Conservation (phyloP, 2,888 invertebrate species). For the Tethea ocularis region DNA sequence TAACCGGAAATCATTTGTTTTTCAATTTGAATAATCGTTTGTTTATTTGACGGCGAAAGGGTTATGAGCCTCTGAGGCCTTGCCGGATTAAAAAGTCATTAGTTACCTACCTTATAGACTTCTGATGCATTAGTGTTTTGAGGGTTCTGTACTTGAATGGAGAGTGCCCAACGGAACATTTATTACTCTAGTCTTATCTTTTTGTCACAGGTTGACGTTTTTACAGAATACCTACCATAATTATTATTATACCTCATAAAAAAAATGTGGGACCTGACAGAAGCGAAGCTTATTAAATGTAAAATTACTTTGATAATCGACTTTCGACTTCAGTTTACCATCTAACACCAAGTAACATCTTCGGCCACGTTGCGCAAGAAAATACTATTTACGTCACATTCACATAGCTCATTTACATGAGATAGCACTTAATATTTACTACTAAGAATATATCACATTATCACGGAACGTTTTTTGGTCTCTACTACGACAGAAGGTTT, state of each 20-base stretch:
- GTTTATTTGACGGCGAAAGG: slow-evolving; percentile 58
- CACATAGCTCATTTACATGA: not conserved
- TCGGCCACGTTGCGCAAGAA: no score
- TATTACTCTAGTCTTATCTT: no score
- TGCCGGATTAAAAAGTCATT: slow-evolving; percentile 34
- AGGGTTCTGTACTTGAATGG: no score
- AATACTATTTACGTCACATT: not conserved
- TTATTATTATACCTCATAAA: no score
- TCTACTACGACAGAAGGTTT: not conserved
- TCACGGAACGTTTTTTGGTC: not conserved
- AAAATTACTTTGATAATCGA: no score
- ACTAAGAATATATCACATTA: not conserved
- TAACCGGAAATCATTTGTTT: slow-evolving; percentile 78
- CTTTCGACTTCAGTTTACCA: no score
- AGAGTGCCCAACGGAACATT: no score
- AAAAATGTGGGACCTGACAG: no score
- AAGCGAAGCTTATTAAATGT: no score
- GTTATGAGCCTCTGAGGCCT: slow-evolving; percentile 61
- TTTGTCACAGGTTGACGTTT: no score
- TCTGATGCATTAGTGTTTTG: slow-evolving; percentile 12
- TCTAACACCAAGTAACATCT: no score
- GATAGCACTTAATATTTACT: not conserved
- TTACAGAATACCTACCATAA: no score
- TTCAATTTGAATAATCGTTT: slow-evolving; percentile 66
- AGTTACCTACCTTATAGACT: slow-evolving; percentile 6